Base-by-base conservation (phyloP, 2,113 vertebrate genomes). In the Oncorhynchus tshawytscha region DNA sequence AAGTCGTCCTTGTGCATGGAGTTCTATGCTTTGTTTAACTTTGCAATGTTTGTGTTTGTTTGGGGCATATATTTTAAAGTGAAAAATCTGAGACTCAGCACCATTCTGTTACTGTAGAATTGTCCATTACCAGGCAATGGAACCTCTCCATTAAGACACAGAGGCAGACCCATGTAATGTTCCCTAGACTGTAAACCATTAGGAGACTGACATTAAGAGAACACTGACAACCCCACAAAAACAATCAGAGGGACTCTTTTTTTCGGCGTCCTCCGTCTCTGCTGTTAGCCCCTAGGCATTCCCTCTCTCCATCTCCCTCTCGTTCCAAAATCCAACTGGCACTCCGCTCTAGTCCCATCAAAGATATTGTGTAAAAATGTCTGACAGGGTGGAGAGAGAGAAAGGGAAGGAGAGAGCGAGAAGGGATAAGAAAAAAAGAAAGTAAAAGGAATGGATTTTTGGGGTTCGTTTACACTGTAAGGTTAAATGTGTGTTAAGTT, bases 181-280 rank as follows among this genome's bases (percentile, higher is more conserved):
- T 81, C 74, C 68, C 39, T 51, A 79, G 77, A 67, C 74, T 83
- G 72, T 82, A 82, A 79, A 83, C 81, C 81, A 78, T 77, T 77
- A 73, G 62, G 69, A 83, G 57, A 5, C 71, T 71, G 64, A 78
- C 72, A 73, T 22, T 59, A 79, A 45, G 76, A 75, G 74, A 76
- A 80, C 70, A 79, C 81, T 82, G 81, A 75, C 75, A 85, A 70
- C 79, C 79, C n/a, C 12, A 18, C 4, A 15, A 18, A 54, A 18
- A 18, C 4, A 54, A 54, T 18, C 51, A 22, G 13, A 62, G 59
- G n/a, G 59, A 62, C 59, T 51, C 49, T 16, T 16, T 5, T 16
- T 16, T 51, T 16, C n/a, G 49, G n/a, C 12, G 59, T 60, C 12
- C 59, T 60, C 59, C 59, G n/a, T 8, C 7, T n/a, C 59, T 62